Evolutionary conservation across 2,797 vertebrate species (phyloP), one percentile per base, ranked within the genome.

Genomic region (Crenuchus spilurus): DNA sequence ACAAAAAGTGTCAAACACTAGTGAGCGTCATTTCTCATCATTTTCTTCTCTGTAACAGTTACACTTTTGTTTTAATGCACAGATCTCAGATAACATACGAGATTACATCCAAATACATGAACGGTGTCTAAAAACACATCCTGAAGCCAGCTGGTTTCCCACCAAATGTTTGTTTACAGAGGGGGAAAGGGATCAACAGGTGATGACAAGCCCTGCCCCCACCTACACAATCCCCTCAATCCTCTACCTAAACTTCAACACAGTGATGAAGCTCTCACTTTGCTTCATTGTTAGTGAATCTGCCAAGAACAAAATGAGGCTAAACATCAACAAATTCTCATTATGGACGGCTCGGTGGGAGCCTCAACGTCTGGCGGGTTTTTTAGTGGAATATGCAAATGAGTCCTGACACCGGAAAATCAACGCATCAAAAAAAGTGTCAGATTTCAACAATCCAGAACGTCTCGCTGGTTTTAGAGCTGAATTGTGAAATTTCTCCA

Each of bases 111-210:
- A 7, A 60, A 18, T 39, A 7, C 63, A 41, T 70, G 41, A 51
- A 13, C 60, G 28, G 51, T 75, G 39, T 51, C 58, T 58, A 46
- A 68, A 68, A 69, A 48, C 60, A 77, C n/a, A 84, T 76, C 54
- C 66, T 61, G 74, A 80, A 39, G 77, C 72, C 87, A 88, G 84
- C 81, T 86, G 86, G 60, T 78, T 84, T 82, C 83, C 67, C 83
- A 83, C 81, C 85, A 90, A 87, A 87, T 89, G 87, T 80, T 86
- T 88, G 87, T 90, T 91, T 72, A 87, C 37, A 80, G 22, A 81
- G 54, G 67, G 65, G 48, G 66, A 78, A 71, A 58, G 51, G 74
- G 72, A 72, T 77, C 72, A 79, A 86, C 87, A 90, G 89, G 83
- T 90, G 88, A 88, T 79, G 77, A 78, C 83, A 79, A 72, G 62